Conservation (phyloP, 2,797 vertebrate species). For the Echeneis naucrates region DNA sequence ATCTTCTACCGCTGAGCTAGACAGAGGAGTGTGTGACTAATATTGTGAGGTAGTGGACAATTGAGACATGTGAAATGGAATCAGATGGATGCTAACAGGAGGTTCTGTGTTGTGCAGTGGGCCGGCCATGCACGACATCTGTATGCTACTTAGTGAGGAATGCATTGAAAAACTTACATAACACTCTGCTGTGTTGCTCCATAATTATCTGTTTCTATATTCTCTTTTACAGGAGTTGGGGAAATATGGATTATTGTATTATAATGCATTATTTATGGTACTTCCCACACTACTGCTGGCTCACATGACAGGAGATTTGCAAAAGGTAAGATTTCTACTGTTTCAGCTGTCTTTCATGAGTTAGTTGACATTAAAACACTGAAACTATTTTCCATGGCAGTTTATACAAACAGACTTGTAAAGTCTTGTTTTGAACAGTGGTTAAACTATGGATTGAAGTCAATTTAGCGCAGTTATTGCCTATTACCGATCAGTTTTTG, state of each 20-base stretch:
- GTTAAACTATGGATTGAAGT: not conserved
- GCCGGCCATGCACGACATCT: constrained; percentile 48
- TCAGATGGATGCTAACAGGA: constrained; percentile 4
- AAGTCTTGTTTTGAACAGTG: not conserved
- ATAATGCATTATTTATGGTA: constrained; percentile 97
- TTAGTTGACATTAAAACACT: constrained; percentile 26
- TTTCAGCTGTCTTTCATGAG: not conserved
- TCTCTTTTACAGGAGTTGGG: constrained; percentile 89
- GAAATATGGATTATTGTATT: constrained; percentile 95
- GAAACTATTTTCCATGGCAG: not conserved
- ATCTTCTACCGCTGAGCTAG: constrained; percentile 26
- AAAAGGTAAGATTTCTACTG: constrained; percentile 86
- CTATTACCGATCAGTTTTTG: not conserved
- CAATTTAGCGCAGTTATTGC: not conserved
- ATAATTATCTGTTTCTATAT: constrained; percentile 33
- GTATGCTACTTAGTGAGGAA: constrained; percentile 64
- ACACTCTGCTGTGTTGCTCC: constrained; percentile 33
- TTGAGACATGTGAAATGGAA: constrained; percentile 16
- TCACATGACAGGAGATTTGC: constrained; percentile 90
- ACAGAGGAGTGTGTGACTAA: constrained; percentile 6
- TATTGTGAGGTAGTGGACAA: constrained; percentile 11
- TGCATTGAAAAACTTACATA: constrained; percentile 57
- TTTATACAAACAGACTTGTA: not conserved
- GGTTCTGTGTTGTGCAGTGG: constrained; percentile 16
- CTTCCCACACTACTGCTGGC: constrained; percentile 90